These are phyloP conservation scores for Podocnemis expansa DNA, from an alignment of 2,113 vertebrate genomes.

Conservation along the genomic window DNA sequence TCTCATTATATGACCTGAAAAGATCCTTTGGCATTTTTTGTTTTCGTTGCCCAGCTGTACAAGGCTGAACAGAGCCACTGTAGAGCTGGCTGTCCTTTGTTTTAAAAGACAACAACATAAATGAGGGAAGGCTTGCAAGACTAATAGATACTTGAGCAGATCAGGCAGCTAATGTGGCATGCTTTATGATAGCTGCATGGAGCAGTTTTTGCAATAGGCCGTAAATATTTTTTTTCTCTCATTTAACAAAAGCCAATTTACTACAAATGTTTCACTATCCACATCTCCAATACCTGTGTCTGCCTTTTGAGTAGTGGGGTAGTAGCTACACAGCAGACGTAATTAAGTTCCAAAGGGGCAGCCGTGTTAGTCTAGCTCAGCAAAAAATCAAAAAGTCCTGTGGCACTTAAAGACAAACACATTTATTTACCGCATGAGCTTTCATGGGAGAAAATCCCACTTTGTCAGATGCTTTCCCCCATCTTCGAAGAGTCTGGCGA, in stretches of 20 bases:
- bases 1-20: neutral
- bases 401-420: no score
- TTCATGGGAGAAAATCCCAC: no score
- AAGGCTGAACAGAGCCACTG: fast-evolving
- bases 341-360: no score
- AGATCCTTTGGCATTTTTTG: neutral
- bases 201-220: fast-evolving
- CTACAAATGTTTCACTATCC: neutral
- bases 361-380: no score
- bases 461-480: no score
- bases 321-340: neutral
- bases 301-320: fast-evolving
- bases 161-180: fast-evolving
- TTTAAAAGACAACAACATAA: neutral
- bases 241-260: fast-evolving
- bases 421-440: no score
- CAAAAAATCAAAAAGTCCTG: no score
- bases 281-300: fast-evolving
- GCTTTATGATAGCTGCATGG: fast-evolving
- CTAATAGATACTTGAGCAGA: fast-evolving
- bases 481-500: no score
- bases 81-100: neutral
- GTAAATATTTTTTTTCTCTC: fast-evolving
- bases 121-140: fast-evolving
- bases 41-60: neutral